Conservation (phyloP, 1,140 invertebrate species). For the Adoxophyes honmai region DNA sequence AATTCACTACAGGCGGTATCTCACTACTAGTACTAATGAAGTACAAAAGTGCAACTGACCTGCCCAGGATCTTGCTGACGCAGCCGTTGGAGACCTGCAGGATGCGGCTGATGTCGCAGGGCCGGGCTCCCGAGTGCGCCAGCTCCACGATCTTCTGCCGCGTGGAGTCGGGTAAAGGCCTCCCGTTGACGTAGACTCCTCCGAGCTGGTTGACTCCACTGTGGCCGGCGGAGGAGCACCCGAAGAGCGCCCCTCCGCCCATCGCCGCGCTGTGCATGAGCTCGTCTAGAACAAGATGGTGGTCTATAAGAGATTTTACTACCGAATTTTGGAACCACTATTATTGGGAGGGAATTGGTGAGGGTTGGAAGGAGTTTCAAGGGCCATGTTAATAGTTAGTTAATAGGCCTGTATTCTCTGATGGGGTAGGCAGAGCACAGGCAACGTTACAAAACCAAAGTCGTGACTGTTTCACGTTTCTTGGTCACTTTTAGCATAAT, state of each 20-base stretch:
- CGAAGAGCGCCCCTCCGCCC: slow-evolving; percentile 81
- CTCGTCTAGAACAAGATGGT: slow-evolving; percentile 56
- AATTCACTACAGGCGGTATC: too few species aligned
- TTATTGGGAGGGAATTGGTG: too few species aligned
- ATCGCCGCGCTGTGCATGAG: slow-evolving; percentile 74
- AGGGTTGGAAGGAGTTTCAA: too few species aligned
- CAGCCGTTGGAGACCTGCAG: slow-evolving; percentile 98
- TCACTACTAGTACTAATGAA: too few species aligned
- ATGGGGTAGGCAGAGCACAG: too few species aligned
- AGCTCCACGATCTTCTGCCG: slow-evolving; percentile 98
- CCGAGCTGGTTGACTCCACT: slow-evolving; percentile 99
- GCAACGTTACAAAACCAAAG: too few species aligned
- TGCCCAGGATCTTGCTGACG: slow-evolving; percentile 96
- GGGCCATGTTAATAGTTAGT: too few species aligned
- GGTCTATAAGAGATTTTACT: slow-evolving; percentile 18
- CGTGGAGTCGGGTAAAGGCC: slow-evolving; percentile 97
- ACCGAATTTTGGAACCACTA: neutral
- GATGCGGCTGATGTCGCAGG: slow-evolving; percentile 98
- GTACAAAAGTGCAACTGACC: slow-evolving; percentile 78
- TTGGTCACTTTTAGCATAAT: too few species aligned
- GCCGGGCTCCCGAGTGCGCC: slow-evolving; percentile 96
- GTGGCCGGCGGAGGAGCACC: slow-evolving; percentile 90
- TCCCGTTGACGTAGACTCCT: slow-evolving; percentile 98
- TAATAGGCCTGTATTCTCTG: too few species aligned
- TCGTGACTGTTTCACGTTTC: too few species aligned